Evolutionary conservation across 2,113 vertebrate species (phyloP).

Genomic region (Motacilla alba): DNA sequence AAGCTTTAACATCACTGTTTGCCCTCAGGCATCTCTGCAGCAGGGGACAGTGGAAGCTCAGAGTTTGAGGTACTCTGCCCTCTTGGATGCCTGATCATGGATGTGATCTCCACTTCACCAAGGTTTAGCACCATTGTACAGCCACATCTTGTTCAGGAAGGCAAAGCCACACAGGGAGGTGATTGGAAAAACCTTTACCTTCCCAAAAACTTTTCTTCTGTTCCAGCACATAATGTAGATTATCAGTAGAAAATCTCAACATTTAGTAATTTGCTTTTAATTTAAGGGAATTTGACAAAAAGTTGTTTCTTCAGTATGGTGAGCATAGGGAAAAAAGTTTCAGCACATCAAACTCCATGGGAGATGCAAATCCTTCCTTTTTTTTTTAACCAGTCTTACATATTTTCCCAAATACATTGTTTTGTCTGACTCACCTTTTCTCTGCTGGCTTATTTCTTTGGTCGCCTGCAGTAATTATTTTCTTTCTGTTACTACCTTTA

Average conservation of each 20-base stretch:
- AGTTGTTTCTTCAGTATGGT: background rate
- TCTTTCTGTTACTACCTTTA: background rate
- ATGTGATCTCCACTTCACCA: background rate
- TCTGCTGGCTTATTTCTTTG: background rate
- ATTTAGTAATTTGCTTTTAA: background rate
- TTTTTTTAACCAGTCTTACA: background rate
- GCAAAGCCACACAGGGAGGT: background rate
- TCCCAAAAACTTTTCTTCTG: background rate
- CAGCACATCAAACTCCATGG: background rate
- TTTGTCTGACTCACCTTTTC: background rate
- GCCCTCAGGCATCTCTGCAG: background rate
- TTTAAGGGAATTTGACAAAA: background rate
- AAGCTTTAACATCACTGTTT: background rate
- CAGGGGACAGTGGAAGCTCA: background rate
- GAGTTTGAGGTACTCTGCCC: background rate
- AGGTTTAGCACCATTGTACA: background rate
- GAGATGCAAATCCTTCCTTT: background rate
- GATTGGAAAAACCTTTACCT: background rate
- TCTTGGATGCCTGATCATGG: accelerated
- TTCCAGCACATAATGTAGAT: background rate
- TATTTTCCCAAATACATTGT: background rate
- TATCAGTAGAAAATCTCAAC: background rate
- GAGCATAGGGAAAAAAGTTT: background rate
- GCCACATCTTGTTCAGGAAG: background rate
- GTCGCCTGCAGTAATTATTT: background rate